Evolutionary conservation across 2,888 invertebrate species (phyloP).

Genomic region (Pyrochroa serraticornis): DNA sequence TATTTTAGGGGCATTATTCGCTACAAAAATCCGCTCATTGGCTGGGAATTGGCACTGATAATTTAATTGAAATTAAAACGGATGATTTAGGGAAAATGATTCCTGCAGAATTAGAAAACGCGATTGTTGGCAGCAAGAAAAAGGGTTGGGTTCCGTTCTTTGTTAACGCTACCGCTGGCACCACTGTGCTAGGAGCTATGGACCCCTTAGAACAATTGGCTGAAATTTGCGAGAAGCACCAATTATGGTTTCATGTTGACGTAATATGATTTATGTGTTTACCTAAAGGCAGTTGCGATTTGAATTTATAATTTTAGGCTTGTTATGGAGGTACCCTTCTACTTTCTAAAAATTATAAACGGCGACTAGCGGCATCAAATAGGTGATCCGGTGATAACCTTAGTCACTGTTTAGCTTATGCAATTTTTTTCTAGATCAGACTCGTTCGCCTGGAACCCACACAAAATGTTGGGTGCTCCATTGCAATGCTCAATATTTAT

Average conservation of each 20-base stretch:
- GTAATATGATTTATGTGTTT: conserved; percentile 53
- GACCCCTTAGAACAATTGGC: conserved; percentile 75
- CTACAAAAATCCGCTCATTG: conserved; percentile 80
- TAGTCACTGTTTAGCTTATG: conserved; percentile 49
- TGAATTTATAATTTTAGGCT: conserved; percentile 29
- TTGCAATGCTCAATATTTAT: conserved; percentile 78
- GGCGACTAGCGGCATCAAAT: conserved; percentile 22
- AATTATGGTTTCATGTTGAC: conserved; percentile 84
- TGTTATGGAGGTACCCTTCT: conserved; percentile 32
- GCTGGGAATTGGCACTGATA: conserved; percentile 83
- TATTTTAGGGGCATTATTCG: conserved; percentile 77
- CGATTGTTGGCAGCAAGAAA: conserved; percentile 60
- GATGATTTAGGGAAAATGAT: conserved; percentile 74
- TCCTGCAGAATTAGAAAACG: conserved; percentile 64
- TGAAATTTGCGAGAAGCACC: conserved; percentile 69
- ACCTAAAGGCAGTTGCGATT: background rate
- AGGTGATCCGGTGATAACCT: conserved; percentile 34
- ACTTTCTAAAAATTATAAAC: conserved; percentile 29
- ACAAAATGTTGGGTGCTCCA: conserved; percentile 83
- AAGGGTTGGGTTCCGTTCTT: conserved; percentile 67
- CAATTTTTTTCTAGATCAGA: conserved; percentile 64
- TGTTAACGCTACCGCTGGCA: conserved; percentile 79
- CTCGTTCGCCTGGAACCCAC: conserved; percentile 85
- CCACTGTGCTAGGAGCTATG: conserved; percentile 84
- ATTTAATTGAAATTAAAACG: conserved; percentile 68